Evolutionary conservation across 2,113 vertebrate species (phyloP).

Genomic region (Ciconia maguari): DNA sequence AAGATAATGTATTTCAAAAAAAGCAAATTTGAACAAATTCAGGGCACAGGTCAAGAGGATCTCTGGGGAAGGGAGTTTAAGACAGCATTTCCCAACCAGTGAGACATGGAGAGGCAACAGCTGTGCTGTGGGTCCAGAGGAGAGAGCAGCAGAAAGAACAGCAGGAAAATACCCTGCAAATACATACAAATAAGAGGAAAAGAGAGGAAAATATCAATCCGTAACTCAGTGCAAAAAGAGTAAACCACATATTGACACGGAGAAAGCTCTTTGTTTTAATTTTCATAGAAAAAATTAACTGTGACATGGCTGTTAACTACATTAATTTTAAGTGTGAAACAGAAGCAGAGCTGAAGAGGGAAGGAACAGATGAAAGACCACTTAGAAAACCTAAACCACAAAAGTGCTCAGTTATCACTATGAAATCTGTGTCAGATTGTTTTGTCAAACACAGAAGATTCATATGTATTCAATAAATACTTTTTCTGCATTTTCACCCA

Average conservation of each 20-base stretch:
- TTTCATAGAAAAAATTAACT: not conserved
- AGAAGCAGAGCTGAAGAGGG: not conserved
- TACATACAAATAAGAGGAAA: not conserved
- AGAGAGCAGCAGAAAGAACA: constrained; percentile 21
- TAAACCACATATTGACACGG: not conserved
- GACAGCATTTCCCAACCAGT: constrained; percentile 62
- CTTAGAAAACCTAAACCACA: not conserved
- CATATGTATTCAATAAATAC: not conserved
- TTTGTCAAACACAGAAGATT: not conserved
- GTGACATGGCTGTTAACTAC: not conserved
- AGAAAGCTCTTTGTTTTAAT: not conserved
- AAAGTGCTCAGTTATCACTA: not conserved
- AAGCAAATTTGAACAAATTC: constrained; percentile 55
- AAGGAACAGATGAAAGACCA: not conserved
- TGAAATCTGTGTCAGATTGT: not conserved
- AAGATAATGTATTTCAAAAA: constrained; percentile 56
- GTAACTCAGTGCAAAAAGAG: not conserved
- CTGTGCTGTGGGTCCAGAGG: constrained; percentile 56
- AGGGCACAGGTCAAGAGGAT: constrained; percentile 67
- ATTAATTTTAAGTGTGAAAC: not conserved
- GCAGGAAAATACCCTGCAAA: constrained; percentile 45
- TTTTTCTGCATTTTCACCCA: not conserved
- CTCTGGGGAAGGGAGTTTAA: constrained; percentile 63
- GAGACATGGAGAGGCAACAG: constrained; percentile 60
- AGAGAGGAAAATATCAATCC: not conserved